A percentile compares a stretch with the other conserved stretches of the same genome.
These are phyloP conservation scores for Drosophila azteca DNA, from an alignment of 1,140 invertebrate species.

Conservation along the genomic window DNA sequence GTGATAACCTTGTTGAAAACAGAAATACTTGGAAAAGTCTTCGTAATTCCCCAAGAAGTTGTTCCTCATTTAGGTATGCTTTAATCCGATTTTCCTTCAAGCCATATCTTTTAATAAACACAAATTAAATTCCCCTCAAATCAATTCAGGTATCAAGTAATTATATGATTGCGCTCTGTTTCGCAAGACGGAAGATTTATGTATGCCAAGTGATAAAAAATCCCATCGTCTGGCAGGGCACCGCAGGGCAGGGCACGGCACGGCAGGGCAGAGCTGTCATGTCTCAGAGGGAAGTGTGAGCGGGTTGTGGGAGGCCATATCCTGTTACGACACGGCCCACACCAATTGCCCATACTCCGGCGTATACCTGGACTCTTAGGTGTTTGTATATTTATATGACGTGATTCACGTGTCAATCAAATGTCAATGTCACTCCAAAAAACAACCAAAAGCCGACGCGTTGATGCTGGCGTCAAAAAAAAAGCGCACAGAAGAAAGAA, in stretches of 20 bases:
- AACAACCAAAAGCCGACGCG: constrained; percentile 23
- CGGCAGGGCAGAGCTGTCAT: constrained; percentile 31
- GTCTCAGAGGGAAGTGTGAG: constrained; percentile 19
- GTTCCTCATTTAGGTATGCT: background rate
- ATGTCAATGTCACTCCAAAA: constrained; percentile 79
- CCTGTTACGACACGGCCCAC: constrained; percentile 52
- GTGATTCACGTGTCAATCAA: constrained; percentile 83
- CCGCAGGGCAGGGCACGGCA: background rate
- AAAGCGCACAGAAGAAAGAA: constrained; percentile 25
- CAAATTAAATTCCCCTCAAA: constrained; percentile 52
- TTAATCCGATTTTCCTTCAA: constrained; percentile 1
- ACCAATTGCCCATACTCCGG: constrained; percentile 8
- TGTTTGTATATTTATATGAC: constrained; percentile 60
- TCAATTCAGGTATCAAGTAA: constrained; percentile 53
- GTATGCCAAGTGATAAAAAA: constrained; percentile 32
- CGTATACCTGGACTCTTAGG: constrained; percentile 7
- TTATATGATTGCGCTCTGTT: constrained; percentile 43
- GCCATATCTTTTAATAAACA: constrained; percentile 19
- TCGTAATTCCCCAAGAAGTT: background rate
- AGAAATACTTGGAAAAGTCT: background rate
- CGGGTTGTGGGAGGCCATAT: constrained; percentile 22
- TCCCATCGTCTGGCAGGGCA: constrained; percentile 41
- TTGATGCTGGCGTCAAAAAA: constrained; percentile 23
- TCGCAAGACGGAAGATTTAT: constrained; percentile 40
- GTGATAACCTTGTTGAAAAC: constrained; percentile 45